phyloP scores from a whole-genome alignment of 2,113 vertebrate species.

The Sinocyclocheilus anophthalmus region DNA sequence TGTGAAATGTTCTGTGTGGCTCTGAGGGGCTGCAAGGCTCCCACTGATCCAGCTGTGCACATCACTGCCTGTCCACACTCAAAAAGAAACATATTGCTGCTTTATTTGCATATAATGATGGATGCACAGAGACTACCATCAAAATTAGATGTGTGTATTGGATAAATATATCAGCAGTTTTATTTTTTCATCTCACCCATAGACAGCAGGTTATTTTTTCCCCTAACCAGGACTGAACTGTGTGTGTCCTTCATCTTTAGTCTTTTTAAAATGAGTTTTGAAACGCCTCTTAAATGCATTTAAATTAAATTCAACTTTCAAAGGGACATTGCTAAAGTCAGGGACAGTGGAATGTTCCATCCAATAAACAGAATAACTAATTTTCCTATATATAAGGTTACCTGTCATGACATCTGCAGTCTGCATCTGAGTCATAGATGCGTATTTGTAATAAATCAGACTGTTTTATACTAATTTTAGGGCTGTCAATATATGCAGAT shows the following conservation, averaged over 20 bases:
- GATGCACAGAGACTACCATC: constrained; percentile 12
- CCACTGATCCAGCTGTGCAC: constrained; percentile 49
- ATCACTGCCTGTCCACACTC: constrained; percentile 40
- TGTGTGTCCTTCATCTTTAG: constrained; percentile 20
- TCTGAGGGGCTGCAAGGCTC: constrained; percentile 31
- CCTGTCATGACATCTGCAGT: constrained; percentile 9
- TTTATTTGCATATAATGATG: constrained; percentile 46
- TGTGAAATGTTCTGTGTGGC: constrained; percentile 44
- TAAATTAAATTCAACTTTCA: constrained; percentile 26
- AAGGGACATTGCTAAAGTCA: constrained; percentile 56
- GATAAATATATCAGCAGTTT: not conserved
- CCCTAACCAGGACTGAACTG: not conserved
- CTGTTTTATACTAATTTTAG: not conserved
- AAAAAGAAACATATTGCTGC: constrained; percentile 33
- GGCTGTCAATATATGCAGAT: not conserved
- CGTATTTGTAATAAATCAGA: not conserved
- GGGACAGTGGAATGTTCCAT: constrained; percentile 41
- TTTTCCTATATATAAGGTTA: constrained; percentile 34
- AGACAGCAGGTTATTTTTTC: not conserved
- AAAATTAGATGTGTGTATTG: constrained; percentile 20
- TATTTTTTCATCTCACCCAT: not conserved
- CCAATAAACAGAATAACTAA: constrained; percentile 39
- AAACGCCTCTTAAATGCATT: constrained; percentile 16
- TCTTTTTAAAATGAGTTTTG: not conserved
- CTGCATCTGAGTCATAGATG: no score